Conservation (phyloP, 2,888 invertebrate genomes). For the Andrena trimmerana region DNA sequence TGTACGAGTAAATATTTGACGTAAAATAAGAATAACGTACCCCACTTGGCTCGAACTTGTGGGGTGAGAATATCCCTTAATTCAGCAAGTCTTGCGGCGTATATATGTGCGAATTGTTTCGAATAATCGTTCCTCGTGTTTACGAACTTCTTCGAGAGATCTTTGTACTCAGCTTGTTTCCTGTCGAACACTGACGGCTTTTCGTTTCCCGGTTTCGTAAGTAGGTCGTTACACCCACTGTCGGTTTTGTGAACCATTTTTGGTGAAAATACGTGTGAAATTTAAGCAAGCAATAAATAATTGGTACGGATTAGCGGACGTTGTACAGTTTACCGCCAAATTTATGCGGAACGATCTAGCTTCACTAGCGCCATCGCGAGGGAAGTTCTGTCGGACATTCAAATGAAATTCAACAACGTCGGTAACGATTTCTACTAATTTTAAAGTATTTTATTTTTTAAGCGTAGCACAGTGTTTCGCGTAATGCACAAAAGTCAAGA, state of each 20-base stretch:
- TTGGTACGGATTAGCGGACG: neutral
- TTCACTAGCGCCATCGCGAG: conserved; percentile 7
- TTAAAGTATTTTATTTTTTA: neutral
- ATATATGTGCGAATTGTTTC: conserved; percentile 95
- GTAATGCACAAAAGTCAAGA: too few species aligned
- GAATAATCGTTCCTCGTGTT: conserved; percentile 73
- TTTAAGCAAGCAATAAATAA: neutral
- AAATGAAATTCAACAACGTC: neutral
- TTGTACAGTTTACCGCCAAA: conserved; percentile 31
- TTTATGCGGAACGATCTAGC: neutral
- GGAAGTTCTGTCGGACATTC: neutral
- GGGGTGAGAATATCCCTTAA: conserved; percentile 89
- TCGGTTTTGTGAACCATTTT: conserved; percentile 57
- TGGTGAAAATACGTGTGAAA: neutral
- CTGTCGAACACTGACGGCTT: conserved; percentile 71
- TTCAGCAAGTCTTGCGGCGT: conserved; percentile 90
- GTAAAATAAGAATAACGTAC: conserved; percentile 79
- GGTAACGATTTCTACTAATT: neutral
- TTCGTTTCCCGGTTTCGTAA: conserved; percentile 42
- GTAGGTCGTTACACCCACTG: neutral
- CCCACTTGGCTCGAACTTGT: conserved; percentile 89
- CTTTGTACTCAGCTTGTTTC: conserved; percentile 64
- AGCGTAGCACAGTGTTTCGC: too few species aligned
- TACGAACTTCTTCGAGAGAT: conserved; percentile 71
- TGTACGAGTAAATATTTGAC: conserved; percentile 6